Conservation (phyloP, 2,888 invertebrate genomes). For the Orchesella flavescens region DNA sequence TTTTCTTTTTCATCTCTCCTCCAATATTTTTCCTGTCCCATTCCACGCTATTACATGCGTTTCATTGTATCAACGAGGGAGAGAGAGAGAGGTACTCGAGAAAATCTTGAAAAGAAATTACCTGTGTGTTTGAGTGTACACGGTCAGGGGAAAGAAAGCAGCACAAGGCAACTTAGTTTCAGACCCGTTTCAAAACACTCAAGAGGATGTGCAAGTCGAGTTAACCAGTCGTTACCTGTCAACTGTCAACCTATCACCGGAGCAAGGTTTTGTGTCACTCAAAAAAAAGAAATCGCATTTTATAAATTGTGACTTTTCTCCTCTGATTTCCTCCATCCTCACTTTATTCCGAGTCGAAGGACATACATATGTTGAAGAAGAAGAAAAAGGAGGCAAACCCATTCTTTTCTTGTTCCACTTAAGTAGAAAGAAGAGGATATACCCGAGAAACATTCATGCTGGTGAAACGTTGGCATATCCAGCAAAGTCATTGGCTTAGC, state of each 20-base stretch:
- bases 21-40: slow-evolving; percentile 33
- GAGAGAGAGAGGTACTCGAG: neutral
- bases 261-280: slow-evolving; percentile 37
- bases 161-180: neutral
- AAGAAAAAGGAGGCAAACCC: neutral
- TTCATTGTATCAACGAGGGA: neutral
- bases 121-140: slow-evolving; percentile 2
- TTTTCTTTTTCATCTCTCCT: slow-evolving; percentile 14
- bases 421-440: neutral
- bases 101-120: slow-evolving; percentile 11
- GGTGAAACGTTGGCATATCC: too few species aligned
- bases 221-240: slow-evolving; percentile 32
- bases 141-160: neutral
- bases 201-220: slow-evolving; percentile 1
- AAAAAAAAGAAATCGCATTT: neutral
- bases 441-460: too few species aligned
- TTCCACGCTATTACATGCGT: slow-evolving; percentile 22
- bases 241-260: slow-evolving; percentile 38
- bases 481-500: too few species aligned
- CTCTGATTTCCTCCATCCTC: slow-evolving; percentile 3
- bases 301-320: slow-evolving; percentile 25
- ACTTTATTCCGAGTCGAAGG: neutral
- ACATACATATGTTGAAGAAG: neutral
- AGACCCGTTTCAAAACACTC: slow-evolving; percentile 8
- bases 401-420: neutral